Conservation (phyloP, 1,140 invertebrate species). For the Brachionus rotundiformis region DNA sequence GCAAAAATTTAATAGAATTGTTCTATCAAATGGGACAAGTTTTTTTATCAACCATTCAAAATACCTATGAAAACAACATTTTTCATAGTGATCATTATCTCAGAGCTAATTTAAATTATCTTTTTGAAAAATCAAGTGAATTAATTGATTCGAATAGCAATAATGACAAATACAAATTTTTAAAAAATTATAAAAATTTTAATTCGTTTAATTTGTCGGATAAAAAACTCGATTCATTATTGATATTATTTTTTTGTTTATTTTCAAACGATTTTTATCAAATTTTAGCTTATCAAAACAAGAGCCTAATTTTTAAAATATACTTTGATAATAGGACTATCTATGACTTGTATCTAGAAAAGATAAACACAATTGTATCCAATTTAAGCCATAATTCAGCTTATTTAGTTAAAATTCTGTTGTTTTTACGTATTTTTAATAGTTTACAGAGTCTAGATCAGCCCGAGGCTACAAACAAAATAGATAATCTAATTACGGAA, state of each 20-base stretch:
- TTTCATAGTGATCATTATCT: not conserved
- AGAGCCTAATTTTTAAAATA: not conserved
- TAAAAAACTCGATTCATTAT: not conserved
- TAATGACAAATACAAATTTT: not conserved
- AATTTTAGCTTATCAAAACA: not conserved
- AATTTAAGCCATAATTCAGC: not conserved
- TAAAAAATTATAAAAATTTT: slow-evolving; percentile 6
- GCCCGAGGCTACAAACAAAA: not conserved
- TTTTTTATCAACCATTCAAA: not conserved
- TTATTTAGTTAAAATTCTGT: not conserved
- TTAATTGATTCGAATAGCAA: not conserved
- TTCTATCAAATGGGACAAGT: slow-evolving; percentile 30
- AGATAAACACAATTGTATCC: not conserved
- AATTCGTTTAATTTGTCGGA: not conserved
- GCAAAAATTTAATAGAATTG: not conserved
- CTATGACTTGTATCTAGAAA: slow-evolving; percentile 10
- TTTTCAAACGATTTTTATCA: slow-evolving; percentile 11
- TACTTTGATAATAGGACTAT: not conserved
- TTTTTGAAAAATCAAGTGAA: slow-evolving; percentile 4
- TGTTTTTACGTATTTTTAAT: not conserved
- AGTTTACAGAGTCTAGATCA: not conserved
- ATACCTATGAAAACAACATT: not conserved
- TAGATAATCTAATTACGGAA: not conserved
- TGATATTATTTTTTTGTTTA: not conserved
- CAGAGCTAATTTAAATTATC: not conserved